Evolutionary conservation across 2,888 invertebrate genomes (phyloP), one percentile per base, ranked within the genome.

Genomic region (Cerastis leucographa): DNA sequence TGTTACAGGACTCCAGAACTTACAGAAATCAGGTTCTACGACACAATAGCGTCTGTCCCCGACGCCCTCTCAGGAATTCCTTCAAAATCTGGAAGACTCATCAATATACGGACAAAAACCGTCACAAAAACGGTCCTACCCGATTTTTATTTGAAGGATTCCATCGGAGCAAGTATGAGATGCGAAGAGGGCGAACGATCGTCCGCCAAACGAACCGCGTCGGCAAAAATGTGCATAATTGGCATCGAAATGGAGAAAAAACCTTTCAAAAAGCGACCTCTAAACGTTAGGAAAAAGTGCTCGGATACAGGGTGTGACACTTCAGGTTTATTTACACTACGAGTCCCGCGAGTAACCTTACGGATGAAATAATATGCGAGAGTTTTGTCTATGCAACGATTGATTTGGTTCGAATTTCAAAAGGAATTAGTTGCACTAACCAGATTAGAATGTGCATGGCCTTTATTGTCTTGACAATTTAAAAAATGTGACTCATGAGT

Each of bases 181-280:
- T 79, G 85, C 74, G 86, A 85, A 89, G 89, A 85, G 85, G 87
- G 75, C 89, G 74, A 84, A 89, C 90, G 92, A 88, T 90, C 90
- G 91, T 85, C 90, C 91, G 91, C 93, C 95, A 96, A 96, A 96
- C 92, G 94, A 86, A 88, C 96, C 95, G 95, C 94, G 90, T 91
- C 91, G 94, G 94, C 95, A 96, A 96, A 96, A 96, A 96, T 96
- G 96, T 96, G 95, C 96, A 96, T 96, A 96, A 96, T 96, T 96
- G 96, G 94, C 90, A 89, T 89, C 90, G 92, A 93, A 89, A 90
- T 92, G 89, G 88, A 92, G 94, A 96, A 96, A 96, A 96, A 96
- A 95, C 92, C 90, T 90, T 91, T 95, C 94, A 95, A 96, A 96
- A 96, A 96, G 90, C 95, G 94, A 95, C 94, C 95, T 95, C 94